Percentiles rank a stretch among this genome's conserved stretches.
These are phyloP conservation scores for Hybos culiciformis DNA, from an alignment of 2,888 invertebrate genomes.

Conservation along the genomic window DNA sequence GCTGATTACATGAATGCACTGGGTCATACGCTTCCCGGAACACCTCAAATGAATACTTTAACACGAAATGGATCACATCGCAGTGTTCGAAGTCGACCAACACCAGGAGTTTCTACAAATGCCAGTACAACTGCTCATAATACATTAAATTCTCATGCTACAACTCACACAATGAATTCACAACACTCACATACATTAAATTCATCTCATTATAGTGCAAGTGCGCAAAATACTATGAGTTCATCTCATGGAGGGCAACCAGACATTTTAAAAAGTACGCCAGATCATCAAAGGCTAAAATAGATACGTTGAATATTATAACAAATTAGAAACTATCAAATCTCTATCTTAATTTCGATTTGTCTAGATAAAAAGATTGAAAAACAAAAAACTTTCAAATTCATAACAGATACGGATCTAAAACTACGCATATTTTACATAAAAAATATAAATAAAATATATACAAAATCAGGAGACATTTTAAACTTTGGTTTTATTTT, in stretches of 20 bases:
- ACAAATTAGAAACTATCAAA: no score
- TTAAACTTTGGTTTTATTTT: no score
- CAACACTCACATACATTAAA: constrained; percentile 35
- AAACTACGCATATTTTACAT: no score
- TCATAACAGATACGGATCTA: no score
- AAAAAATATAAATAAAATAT: no score
- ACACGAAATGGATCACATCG: constrained; percentile 57
- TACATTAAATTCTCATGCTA: constrained; percentile 45
- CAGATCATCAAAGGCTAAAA: constrained; percentile 56
- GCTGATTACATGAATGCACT: constrained; percentile 90
- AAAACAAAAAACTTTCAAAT: no score
- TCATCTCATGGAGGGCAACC: constrained; percentile 49
- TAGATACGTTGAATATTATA: no score
- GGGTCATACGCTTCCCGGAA: constrained; percentile 57
- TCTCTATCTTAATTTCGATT: no score
- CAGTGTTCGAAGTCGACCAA: constrained; percentile 37
- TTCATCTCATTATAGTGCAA: constrained; percentile 31
- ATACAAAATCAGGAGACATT: no score
- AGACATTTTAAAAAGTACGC: constrained; percentile 74
- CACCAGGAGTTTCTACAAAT: constrained; percentile 26
- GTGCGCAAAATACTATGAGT: constrained; percentile 33
- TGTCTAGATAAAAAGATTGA: no score
- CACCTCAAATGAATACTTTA: constrained; percentile 66
- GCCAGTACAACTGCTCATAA: constrained; percentile 40
- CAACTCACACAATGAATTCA: constrained; percentile 36